Conservation (phyloP, 2,113 vertebrate genomes). For the Xiphophorus maculatus region DNA sequence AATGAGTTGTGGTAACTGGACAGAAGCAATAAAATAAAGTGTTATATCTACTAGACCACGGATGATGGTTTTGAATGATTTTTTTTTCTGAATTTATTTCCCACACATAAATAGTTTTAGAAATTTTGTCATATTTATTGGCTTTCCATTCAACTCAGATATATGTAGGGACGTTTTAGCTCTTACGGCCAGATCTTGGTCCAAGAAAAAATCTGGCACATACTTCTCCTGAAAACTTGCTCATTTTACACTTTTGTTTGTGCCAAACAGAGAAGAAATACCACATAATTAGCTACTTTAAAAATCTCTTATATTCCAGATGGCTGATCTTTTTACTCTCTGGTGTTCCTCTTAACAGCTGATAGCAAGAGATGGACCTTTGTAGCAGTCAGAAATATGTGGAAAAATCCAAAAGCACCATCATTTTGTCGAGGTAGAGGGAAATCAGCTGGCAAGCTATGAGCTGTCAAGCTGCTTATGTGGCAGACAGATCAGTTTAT, state of each 20-base stretch:
- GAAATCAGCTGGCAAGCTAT: background rate
- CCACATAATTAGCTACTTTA: background rate
- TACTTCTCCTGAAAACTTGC: background rate
- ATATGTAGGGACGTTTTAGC: background rate
- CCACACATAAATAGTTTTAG: background rate
- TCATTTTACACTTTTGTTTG: background rate
- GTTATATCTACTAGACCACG: background rate
- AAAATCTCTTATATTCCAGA: background rate
- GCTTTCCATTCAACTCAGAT: background rate
- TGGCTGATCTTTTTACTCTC: too few species aligned
- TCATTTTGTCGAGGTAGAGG: background rate
- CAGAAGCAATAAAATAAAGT: background rate
- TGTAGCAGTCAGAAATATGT: background rate
- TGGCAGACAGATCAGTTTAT: constrained; percentile 58
- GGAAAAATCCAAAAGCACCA: background rate
- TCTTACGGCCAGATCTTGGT: background rate
- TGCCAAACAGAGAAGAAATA: constrained; percentile 2
- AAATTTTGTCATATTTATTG: background rate
- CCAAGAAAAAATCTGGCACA: background rate
- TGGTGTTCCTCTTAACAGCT: background rate
- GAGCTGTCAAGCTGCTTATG: constrained; percentile 28
- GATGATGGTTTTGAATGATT: background rate
- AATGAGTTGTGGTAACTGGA: background rate
- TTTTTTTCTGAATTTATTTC: background rate
- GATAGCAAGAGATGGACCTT: background rate